Percentiles rank a stretch among this genome's conserved stretches.
Conservation (phyloP, 2,113 vertebrate genomes). For the Rhynchopsitta pachyrhyncha region DNA sequence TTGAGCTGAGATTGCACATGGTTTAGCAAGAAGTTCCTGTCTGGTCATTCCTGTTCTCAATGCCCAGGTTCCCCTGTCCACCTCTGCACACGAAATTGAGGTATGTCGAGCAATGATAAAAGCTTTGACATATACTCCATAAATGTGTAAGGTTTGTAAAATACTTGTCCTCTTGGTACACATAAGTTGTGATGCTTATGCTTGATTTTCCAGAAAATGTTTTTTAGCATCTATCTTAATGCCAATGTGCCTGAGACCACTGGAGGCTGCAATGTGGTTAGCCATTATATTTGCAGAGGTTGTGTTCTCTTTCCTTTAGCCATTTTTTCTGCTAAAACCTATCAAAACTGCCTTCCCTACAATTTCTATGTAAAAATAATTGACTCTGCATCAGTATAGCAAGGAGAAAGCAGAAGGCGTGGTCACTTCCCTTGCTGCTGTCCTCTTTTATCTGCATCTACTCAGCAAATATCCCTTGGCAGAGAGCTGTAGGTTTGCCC, state of each 20-base stretch:
- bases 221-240: not conserved
- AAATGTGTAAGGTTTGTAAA: not conserved
- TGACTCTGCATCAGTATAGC: not conserved
- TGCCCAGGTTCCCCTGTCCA: not conserved
- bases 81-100: not conserved
- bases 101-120: not conserved
- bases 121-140: not conserved
- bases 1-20: not conserved
- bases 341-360: not conserved
- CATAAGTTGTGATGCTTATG: not conserved
- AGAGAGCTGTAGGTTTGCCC: not conserved
- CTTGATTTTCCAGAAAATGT: not conserved
- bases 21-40: not conserved
- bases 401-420: not conserved
- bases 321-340: not conserved
- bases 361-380: not conserved
- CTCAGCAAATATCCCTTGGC: not conserved
- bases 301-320: not conserved
- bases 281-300: not conserved
- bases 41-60: not conserved
- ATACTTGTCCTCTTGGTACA: fast-evolving
- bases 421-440: not conserved
- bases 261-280: not conserved
- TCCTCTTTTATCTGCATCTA: not conserved
- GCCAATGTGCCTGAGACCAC: not conserved